Conservation (phyloP, 2,797 vertebrate species). For the Urophycis tenuis region DNA sequence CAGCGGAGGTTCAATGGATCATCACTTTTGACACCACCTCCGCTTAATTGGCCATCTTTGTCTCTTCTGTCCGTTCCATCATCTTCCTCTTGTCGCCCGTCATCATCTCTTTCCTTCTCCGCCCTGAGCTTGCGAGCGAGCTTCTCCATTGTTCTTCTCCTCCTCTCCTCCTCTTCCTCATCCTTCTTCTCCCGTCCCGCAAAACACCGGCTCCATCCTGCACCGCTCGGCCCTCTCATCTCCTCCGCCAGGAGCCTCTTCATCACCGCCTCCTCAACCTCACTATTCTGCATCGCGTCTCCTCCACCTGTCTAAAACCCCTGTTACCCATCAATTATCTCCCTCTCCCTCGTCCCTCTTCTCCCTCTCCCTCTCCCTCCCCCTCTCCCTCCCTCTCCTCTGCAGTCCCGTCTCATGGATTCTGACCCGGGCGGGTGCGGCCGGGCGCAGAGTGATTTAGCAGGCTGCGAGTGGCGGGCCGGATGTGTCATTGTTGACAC, state of each 20-base stretch:
- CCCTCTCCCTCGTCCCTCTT: not conserved
- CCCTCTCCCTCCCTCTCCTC: not conserved
- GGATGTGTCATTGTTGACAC: conserved; percentile 54
- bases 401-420: not conserved
- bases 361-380: not conserved
- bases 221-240: not conserved
- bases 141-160: not conserved
- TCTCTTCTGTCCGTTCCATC: not conserved
- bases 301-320: not conserved
- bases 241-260: not conserved
- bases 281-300: not conserved
- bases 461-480: conserved; percentile 41
- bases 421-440: not conserved
- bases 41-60: too few species aligned
- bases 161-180: not conserved
- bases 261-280: not conserved
- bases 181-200: not conserved
- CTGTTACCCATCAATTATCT: conserved; percentile 7
- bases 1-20: too few species aligned
- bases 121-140: not conserved
- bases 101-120: not conserved
- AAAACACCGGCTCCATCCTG: not conserved
- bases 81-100: not conserved
- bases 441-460: conserved; percentile 50
- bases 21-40: too few species aligned